Evolutionary conservation across 2,888 invertebrate genomes (phyloP).

Genomic region (Clusia tigrina): DNA sequence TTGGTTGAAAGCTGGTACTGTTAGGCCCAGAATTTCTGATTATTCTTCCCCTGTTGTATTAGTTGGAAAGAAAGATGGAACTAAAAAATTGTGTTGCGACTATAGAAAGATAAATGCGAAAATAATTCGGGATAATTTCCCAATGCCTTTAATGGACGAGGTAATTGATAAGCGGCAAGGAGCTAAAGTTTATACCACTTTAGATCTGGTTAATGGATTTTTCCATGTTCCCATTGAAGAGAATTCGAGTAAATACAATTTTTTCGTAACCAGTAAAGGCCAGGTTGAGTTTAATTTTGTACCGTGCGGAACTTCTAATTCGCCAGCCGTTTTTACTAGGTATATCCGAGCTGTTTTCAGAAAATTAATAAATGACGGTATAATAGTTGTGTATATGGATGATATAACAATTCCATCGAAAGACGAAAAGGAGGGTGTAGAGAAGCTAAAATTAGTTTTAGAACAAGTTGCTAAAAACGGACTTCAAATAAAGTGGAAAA

Average conservation of each 20-base stretch:
- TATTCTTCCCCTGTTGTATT: conserved; percentile 33
- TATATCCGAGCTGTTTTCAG: conserved; percentile 22
- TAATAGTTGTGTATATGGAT: conserved; percentile 10
- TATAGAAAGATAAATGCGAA: conserved; percentile 36
- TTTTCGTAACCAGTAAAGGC: conserved; percentile 32
- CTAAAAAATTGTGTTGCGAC: conserved; percentile 34
- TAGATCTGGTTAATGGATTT: conserved; percentile 36
- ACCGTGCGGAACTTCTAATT: conserved; percentile 36
- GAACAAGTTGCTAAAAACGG: conserved; percentile 20
- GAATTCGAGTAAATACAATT: conserved; percentile 27
- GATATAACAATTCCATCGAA: conserved; percentile 1
- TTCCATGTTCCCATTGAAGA: conserved; percentile 34
- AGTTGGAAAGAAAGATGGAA: conserved; percentile 33
- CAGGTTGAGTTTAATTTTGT: conserved; percentile 35
- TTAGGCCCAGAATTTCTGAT: conserved; percentile 17
- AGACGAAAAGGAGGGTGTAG: conserved; percentile 1
- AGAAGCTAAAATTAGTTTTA: conserved; percentile 21
- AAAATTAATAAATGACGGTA: conserved; percentile 6
- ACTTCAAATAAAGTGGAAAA: conserved; percentile 31
- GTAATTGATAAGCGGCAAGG: conserved; percentile 28
- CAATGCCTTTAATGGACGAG: conserved; percentile 33
- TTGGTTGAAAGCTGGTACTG: conserved; percentile 21
- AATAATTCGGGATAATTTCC: conserved; percentile 30
- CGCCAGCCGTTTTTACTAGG: conserved; percentile 25
- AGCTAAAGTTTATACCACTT: conserved; percentile 22